A percentile compares a stretch with the other conserved stretches of the same genome.
Evolutionary conservation across 2,888 invertebrate genomes (phyloP).

Genomic region (Lepidocyrtoides sp.): DNA sequence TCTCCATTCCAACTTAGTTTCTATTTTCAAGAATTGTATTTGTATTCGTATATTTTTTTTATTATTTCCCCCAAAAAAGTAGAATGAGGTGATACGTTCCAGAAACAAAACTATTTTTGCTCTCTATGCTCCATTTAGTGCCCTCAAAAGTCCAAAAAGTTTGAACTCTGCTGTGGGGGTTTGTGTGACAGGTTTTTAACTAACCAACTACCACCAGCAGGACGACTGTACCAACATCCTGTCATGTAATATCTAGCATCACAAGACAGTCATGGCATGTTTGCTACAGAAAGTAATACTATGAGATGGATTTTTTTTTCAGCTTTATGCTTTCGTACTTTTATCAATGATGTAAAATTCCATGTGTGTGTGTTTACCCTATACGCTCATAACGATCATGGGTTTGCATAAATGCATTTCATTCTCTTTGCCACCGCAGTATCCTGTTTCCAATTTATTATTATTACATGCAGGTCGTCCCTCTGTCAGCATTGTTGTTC

Average conservation of each 20-base stretch:
- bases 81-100: background rate
- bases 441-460: slow-evolving; percentile 17
- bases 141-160: slow-evolving; percentile 39
- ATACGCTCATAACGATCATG: slow-evolving; percentile 18
- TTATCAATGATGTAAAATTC: slow-evolving; percentile 19
- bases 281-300: background rate
- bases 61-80: no score
- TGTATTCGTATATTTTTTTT: no score
- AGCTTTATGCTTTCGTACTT: background rate
- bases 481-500: background rate
- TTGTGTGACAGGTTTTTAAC: slow-evolving; percentile 47
- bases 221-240: background rate
- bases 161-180: slow-evolving; percentile 25
- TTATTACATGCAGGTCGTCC: background rate
- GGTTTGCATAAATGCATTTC: slow-evolving; percentile 46
- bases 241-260: slow-evolving; percentile 22
- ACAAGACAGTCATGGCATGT: background rate
- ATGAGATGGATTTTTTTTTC: background rate
- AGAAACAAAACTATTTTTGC: slow-evolving; percentile 1
- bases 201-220: background rate
- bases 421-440: background rate
- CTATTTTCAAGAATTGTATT: no score
- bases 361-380: background rate
- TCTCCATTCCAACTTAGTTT: no score
- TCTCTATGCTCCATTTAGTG: slow-evolving; percentile 26